phyloP scores from a whole-genome alignment of 2,888 invertebrate genomes.

The Isoperla grammatica region DNA sequence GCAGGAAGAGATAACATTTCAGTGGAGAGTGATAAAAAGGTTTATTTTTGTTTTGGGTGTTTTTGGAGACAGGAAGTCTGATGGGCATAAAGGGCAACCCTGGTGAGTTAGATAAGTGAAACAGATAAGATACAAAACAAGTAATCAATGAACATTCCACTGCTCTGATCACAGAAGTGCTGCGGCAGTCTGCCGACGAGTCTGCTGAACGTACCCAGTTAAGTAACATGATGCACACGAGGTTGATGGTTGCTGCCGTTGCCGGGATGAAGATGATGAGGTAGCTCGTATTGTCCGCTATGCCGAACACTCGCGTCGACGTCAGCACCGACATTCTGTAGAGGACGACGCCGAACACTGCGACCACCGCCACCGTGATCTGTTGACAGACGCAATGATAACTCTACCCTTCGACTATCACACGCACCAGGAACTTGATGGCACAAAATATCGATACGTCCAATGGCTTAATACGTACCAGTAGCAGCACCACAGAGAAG shows the following conservation, averaged over 20 bases:
- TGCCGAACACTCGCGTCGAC: conserved; percentile 51
- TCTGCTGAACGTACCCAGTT: conserved; percentile 49
- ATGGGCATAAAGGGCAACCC: too few relatives aligned
- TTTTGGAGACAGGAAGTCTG: too few relatives aligned
- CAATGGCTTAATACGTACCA: conserved; percentile 41
- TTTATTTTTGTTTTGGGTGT: too few relatives aligned
- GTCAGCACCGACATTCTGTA: conserved; percentile 66
- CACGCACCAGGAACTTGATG: too few relatives aligned
- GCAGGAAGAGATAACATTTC: too few relatives aligned
- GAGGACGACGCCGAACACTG: conserved; percentile 69
- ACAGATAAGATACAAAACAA: too few relatives aligned
- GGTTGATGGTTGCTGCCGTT: conserved; percentile 72
- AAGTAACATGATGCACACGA: conserved; percentile 67
- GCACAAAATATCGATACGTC: too few relatives aligned
- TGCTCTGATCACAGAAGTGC: neutral
- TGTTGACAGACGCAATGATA: conserved; percentile 38
- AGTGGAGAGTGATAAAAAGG: too few relatives aligned
- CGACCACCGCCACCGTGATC: conserved; percentile 63
- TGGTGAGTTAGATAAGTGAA: too few relatives aligned
- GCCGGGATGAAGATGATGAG: conserved; percentile 63
- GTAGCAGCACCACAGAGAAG: conserved; percentile 58
- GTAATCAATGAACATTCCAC: too few relatives aligned
- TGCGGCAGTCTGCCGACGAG: neutral
- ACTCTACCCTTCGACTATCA: too few relatives aligned
- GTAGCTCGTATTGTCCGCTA: conserved; percentile 47